These are phyloP conservation scores for Exephanes ischioxanthus DNA, from an alignment of 2,888 invertebrate species.

Conservation along the genomic window DNA sequence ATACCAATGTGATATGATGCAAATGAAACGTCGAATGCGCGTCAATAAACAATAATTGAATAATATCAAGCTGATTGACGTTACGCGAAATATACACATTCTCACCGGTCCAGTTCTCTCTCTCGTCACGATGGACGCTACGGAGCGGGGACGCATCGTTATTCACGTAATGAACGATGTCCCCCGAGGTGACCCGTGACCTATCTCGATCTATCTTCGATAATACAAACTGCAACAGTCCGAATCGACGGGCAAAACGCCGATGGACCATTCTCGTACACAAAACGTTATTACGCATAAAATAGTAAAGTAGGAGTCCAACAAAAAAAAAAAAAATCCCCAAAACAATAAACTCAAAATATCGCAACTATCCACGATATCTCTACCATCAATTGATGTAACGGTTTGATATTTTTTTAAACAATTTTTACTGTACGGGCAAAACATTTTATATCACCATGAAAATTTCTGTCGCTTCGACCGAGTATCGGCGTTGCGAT, in stretches of 20 bases:
- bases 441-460: too few relatives aligned
- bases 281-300: not conserved
- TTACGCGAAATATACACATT: not conserved
- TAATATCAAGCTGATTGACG: constrained; percentile 20
- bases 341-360: too few relatives aligned
- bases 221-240: constrained; percentile 39
- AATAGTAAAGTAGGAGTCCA: not conserved
- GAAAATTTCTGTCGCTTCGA: too few relatives aligned
- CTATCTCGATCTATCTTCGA: constrained; percentile 38
- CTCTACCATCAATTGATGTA: too few relatives aligned
- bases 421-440: too few relatives aligned
- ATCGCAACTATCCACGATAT: too few relatives aligned
- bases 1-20: constrained; percentile 8
- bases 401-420: too few relatives aligned
- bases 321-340: not conserved
- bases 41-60: constrained; percentile 35
- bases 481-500: too few relatives aligned
- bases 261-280: not conserved
- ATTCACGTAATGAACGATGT: constrained; percentile 55
- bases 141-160: constrained; percentile 21
- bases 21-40: constrained; percentile 14
- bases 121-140: too few relatives aligned
- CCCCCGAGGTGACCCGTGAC: constrained; percentile 51
- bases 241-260: constrained; percentile 28
- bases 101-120: too few relatives aligned